Evolutionary conservation across 1,140 invertebrate species (phyloP), one percentile per base, ranked within the genome.

Genomic region (Trissolcus basalis): DNA sequence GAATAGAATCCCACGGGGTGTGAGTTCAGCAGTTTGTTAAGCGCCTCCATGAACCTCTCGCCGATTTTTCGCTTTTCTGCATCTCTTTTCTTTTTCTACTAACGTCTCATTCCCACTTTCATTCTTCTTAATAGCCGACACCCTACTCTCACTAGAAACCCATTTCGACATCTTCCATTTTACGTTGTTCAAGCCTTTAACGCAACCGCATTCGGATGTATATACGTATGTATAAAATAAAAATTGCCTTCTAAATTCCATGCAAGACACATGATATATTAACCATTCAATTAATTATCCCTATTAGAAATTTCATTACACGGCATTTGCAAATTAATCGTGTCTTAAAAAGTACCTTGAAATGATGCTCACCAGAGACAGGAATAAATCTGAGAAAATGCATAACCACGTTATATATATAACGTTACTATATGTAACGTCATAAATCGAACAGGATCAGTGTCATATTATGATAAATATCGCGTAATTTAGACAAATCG

Each of bases 11-110:
- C 81, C 83, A 63, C 56, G 79, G 80, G 82, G 80, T 83, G 82
- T 85, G 84, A 82, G 82, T 87, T 86, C 84, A 87, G 85, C 86
- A 87, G 81, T 86, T 87, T 86, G 82, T 87, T 85, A 85, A 85
- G 78, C 79, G 74, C 74, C 77, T 76, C 74, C 58, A 71, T 55
- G 59, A 64, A 70, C 68, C 74, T 6, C 41, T 68, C 50, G 65
- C 60, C 70, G 61, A 65, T 77, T 27, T 27, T 27, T 27, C 19
- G 19, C 19, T 73, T 73, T 63, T 51, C 67, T 56, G 36, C 53
- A 68, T 80, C 79, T 27, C 19, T 27, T 69, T 54, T 49, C 67
- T 76, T 63, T 48, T 68, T 60, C 55, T 64, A 51, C 53, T 67
- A 47, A 50, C 64, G 45, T 41, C 74, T 77, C 65, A 36, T 68